These are phyloP conservation scores for Pollenia labialis DNA, from an alignment of 2,888 invertebrate species.

Conservation along the genomic window DNA sequence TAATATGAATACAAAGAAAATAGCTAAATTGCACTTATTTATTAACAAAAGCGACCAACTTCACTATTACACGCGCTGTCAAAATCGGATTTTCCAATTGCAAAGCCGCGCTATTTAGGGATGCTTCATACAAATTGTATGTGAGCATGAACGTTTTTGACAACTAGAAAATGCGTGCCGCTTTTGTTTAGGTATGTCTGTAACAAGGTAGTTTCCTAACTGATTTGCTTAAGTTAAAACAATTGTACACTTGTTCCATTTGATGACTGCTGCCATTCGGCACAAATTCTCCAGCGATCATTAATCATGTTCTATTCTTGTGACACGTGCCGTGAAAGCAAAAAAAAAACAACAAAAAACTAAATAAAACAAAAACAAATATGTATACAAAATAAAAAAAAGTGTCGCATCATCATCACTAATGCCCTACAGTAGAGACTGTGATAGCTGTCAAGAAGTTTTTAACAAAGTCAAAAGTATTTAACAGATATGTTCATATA, in stretches of 20 bases:
- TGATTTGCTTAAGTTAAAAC: neutral
- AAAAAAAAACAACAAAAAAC: neutral
- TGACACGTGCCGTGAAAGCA: constrained; percentile 61
- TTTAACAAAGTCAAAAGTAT: neutral
- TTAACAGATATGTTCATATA: neutral
- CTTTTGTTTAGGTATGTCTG: too few species aligned
- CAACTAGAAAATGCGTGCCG: too few species aligned
- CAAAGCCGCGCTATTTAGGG: too few species aligned
- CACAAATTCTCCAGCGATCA: constrained; percentile 25
- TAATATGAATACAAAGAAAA: too few species aligned
- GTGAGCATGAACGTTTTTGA: too few species aligned
- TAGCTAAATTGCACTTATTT: too few species aligned
- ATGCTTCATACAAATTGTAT: too few species aligned
- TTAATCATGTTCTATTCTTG: constrained; percentile 67
- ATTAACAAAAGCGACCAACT: too few species aligned
- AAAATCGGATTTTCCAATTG: too few species aligned
- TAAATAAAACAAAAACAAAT: neutral
- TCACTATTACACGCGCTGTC: too few species aligned
- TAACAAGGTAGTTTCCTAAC: too few species aligned
- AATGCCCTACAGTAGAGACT: neutral
- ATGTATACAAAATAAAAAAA: constrained; percentile 32
- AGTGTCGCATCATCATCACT: constrained; percentile 48
- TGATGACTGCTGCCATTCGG: neutral
- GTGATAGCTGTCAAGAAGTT: neutral
- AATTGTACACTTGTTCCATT: constrained; percentile 3